Percentiles rank a stretch among this genome's conserved stretches.
Conservation (phyloP, 37 sponge, comb jelly and placozoan genomes). For the Cladorhizidae sp. region DNA sequence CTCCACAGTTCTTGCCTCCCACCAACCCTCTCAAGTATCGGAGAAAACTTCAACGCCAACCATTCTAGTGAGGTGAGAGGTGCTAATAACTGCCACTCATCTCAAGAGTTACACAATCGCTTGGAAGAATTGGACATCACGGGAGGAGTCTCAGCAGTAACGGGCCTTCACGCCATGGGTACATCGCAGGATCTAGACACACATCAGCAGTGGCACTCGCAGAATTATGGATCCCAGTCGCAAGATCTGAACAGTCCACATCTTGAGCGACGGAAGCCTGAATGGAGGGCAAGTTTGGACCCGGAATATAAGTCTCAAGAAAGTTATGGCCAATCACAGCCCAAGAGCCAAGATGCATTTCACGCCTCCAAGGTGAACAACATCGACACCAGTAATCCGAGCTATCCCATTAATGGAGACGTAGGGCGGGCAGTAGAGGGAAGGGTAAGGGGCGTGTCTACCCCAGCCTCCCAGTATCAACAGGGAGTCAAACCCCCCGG, state of each 20-base stretch:
- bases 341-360: slow-evolving; percentile 7
- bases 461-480: not conserved
- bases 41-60: not conserved
- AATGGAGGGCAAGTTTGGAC: not conserved
- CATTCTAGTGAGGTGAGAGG: not conserved
- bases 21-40: not conserved
- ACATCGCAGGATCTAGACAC: slow-evolving; percentile 1
- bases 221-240: not conserved
- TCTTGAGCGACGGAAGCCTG: not conserved
- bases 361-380: too few relatives aligned
- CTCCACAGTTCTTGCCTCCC: not conserved
- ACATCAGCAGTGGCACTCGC: not conserved
- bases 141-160: slow-evolving; percentile 2
- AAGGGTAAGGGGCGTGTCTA: not conserved
- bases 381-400: not conserved
- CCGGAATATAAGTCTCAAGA: slow-evolving; percentile 13
- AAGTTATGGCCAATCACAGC: slow-evolving; percentile 3
- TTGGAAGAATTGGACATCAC: not conserved
- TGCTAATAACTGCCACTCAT: too few relatives aligned
- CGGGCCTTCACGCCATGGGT: not conserved
- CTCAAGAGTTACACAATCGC: slow-evolving; percentile 1
- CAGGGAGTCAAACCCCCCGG: not conserved
- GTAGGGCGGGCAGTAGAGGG: not conserved
- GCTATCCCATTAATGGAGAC: not conserved
- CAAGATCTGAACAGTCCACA: not conserved